Conservation (phyloP, 2,888 invertebrate species). For the Camptogramma bilineatum region DNA sequence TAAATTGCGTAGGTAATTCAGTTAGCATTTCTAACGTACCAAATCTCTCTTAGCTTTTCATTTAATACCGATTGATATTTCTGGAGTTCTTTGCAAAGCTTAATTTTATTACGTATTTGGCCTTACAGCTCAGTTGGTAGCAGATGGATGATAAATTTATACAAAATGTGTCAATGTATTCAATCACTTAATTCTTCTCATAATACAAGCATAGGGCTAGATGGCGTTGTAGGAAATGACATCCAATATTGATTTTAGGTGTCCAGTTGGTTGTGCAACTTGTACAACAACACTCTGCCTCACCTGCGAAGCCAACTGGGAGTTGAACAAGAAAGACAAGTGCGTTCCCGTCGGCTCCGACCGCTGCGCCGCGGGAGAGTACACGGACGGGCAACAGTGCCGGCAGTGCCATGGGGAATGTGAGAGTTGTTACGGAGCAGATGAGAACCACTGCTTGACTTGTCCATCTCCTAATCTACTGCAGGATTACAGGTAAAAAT, state of each 20-base stretch:
- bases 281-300: slow-evolving; percentile 91
- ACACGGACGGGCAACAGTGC: slow-evolving; percentile 87
- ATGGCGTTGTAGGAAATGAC: not conserved
- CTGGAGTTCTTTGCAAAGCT: too few species aligned
- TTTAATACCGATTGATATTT: too few species aligned
- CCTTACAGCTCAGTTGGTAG: too few species aligned
- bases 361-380: slow-evolving; percentile 88
- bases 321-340: slow-evolving; percentile 89
- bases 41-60: too few species aligned
- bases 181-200: too few species aligned
- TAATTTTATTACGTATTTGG: too few species aligned
- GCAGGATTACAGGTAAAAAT: slow-evolving; percentile 83
- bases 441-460: slow-evolving; percentile 90
- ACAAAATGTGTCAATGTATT: too few species aligned
- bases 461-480: slow-evolving; percentile 90
- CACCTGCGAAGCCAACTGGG: slow-evolving; percentile 90
- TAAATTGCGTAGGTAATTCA: not conserved
- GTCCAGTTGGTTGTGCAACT: slow-evolving; percentile 91
- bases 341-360: slow-evolving; percentile 90
- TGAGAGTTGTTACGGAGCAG: slow-evolving; percentile 92
- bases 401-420: slow-evolving; percentile 91
- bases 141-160: too few species aligned
- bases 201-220: too few species aligned
- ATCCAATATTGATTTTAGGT: slow-evolving; percentile 63
- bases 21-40: not conserved